Conservation (phyloP, 2,888 invertebrate genomes). For the Epistrophe grossulariae region DNA sequence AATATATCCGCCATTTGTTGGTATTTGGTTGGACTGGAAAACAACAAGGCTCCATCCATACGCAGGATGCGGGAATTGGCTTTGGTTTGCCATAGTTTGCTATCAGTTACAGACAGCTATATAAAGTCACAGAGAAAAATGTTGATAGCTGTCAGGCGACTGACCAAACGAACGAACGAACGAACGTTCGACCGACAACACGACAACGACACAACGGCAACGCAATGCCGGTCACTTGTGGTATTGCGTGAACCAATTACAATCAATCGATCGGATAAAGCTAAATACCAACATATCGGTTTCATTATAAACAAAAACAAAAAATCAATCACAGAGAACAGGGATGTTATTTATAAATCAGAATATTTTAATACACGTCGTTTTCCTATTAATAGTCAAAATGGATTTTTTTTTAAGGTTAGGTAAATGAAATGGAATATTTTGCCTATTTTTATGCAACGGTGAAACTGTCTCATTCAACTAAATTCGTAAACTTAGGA, state of each 20-base stretch:
- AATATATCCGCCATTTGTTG: slow-evolving; percentile 61
- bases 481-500: no score
- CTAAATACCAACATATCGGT: slow-evolving; percentile 57
- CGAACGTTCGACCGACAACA: background rate
- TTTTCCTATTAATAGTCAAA: no score
- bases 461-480: no score
- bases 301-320: slow-evolving; percentile 10
- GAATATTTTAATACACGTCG: no score
- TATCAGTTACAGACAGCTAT: slow-evolving; percentile 38
- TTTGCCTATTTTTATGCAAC: no score
- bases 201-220: slow-evolving; percentile 8
- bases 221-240: slow-evolving; percentile 46
- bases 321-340: background rate
- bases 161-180: background rate
- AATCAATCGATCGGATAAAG: slow-evolving; percentile 69
- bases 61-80: slow-evolving; percentile 36
- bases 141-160: slow-evolving; percentile 42
- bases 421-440: no score
- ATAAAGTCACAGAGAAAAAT: slow-evolving; percentile 10
- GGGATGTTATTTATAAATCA: slow-evolving; percentile 13
- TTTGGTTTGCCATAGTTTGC: slow-evolving; percentile 15
- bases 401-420: no score
- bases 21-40: slow-evolving; percentile 6
- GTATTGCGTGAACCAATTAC: slow-evolving; percentile 76
- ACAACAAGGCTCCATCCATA: background rate